Evolutionary conservation across 1,140 invertebrate genomes (phyloP).

Genomic region (Meloidogyne exigua): DNA sequence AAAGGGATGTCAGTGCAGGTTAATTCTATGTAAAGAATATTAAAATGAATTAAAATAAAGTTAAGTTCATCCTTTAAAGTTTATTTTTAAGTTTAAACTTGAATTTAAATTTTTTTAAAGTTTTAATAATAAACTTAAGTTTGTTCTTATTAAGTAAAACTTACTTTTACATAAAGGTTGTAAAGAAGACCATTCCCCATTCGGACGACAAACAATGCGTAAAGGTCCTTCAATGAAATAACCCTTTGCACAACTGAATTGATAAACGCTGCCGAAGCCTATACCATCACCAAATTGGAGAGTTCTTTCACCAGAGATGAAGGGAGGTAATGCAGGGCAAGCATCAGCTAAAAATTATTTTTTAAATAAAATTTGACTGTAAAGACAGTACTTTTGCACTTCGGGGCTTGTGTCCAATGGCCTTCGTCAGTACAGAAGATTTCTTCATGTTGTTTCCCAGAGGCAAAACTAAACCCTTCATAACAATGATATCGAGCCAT

Average conservation of each 20-base stretch:
- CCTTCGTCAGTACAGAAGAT: slow-evolving; percentile 60
- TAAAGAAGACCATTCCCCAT: slow-evolving; percentile 89
- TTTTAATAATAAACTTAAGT: too few relatives aligned
- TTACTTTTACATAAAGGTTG: slow-evolving; percentile 82
- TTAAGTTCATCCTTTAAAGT: too few relatives aligned
- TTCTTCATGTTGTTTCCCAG: slow-evolving; percentile 79
- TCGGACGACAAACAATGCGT: slow-evolving; percentile 88
- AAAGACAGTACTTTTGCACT: slow-evolving; percentile 46
- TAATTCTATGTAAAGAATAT: slow-evolving; percentile 69
- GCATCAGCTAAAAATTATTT: slow-evolving; percentile 66
- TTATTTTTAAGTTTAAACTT: too few relatives aligned
- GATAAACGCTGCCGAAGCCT: slow-evolving; percentile 89
- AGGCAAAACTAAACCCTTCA: slow-evolving; percentile 88
- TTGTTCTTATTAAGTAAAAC: slow-evolving; percentile 36
- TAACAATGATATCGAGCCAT: slow-evolving; percentile 92
- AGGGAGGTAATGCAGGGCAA: slow-evolving; percentile 83
- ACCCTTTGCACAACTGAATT: slow-evolving; percentile 89
- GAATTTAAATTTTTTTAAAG: too few relatives aligned
- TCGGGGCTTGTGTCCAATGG: slow-evolving; percentile 52
- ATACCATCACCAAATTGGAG: slow-evolving; percentile 87
- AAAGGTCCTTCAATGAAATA: slow-evolving; percentile 83
- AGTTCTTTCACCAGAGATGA: slow-evolving; percentile 80
- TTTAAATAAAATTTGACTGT: not conserved
- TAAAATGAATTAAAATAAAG: not conserved
- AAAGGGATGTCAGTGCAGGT: slow-evolving; percentile 79